Conservation (phyloP, 2,113 vertebrate species). For the Meles meles region DNA sequence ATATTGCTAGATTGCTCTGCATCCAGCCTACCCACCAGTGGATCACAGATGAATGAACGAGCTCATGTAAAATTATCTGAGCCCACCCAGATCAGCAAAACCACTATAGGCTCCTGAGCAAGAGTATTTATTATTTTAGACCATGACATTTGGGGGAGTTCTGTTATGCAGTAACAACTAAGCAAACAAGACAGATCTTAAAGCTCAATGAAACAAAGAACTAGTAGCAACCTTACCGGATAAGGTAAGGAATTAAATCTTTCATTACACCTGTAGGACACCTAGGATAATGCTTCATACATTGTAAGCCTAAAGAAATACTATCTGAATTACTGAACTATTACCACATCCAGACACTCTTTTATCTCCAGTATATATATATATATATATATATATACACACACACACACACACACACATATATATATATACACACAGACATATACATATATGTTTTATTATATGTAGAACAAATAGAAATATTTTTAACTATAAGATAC, state of each 20-base stretch:
- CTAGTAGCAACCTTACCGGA: neutral
- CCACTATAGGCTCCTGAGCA: neutral
- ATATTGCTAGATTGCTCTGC: neutral
- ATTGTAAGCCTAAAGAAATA: neutral
- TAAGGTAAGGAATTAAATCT: neutral
- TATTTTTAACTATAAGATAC: neutral
- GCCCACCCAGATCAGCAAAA: neutral
- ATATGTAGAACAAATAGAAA: neutral
- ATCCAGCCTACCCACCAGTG: neutral
- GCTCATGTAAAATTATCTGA: neutral
- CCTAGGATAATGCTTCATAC: neutral
- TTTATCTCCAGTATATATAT: neutral
- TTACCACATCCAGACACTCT: neutral
- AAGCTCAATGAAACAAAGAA: neutral
- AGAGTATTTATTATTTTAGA: neutral
- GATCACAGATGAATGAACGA: neutral
- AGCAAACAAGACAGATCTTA: neutral
- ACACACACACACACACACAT: too few relatives aligned
- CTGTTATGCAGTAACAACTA: neutral
- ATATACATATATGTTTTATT: neutral
- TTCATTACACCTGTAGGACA: neutral
- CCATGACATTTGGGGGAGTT: neutral
- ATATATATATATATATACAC: too few relatives aligned
- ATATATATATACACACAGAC: accelerated
- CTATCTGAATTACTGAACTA: neutral